Base-by-base conservation (phyloP, 2,113 vertebrate species). In the Rhinopomastus cyanomelas region DNA sequence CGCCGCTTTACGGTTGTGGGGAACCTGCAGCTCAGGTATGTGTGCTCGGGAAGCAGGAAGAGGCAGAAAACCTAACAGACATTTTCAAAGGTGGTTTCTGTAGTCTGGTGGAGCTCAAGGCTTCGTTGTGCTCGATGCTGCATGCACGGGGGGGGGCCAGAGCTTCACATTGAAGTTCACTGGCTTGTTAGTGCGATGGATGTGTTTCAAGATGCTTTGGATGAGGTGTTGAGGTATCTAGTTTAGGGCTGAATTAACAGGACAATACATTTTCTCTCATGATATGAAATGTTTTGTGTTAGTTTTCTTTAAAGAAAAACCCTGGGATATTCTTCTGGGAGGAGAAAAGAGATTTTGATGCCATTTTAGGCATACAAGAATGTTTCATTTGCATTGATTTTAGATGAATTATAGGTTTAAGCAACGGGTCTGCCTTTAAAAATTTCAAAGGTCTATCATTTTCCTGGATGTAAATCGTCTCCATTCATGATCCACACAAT, bases 401-500 rank as follows among this genome's bases (percentile, higher is more conserved):
- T 85, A 85, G 62, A 64, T 89, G 36, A 90, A 39, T 66, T 44
- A 36, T 72, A 90, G 66, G 39, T 68, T 95, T 92, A 94, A 85
- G 26, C 39, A 68, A 87, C 64, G 90, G 13, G 22, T 82, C 93
- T 81, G 49, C 77, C 76, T 85, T 88, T 60, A 55, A 75, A 92
- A 93, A 93, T 93, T 26, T 91, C 64, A 95, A 87, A 69, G 34
- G 89, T 94, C 93, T 94, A 12, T 76, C 80, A 62, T 86, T 97
- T 80, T 92, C 44, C 37, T 90, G 93, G 67, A 85, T 94, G 48
- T 56, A n/a, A 73, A 78, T 85, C 23, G 55, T 89, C 34, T 81
- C 48, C 51, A 93, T 81, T 86, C 91, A 81, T 97, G n/a, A 69
- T 78, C 56, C 96, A 37, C 44, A 46, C 86, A 51, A 55, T 73